A percentile compares a stretch with the other conserved stretches of the same genome.
phyloP scores from a whole-genome alignment of 2,888 invertebrate species.

The Isoperla grammatica region DNA sequence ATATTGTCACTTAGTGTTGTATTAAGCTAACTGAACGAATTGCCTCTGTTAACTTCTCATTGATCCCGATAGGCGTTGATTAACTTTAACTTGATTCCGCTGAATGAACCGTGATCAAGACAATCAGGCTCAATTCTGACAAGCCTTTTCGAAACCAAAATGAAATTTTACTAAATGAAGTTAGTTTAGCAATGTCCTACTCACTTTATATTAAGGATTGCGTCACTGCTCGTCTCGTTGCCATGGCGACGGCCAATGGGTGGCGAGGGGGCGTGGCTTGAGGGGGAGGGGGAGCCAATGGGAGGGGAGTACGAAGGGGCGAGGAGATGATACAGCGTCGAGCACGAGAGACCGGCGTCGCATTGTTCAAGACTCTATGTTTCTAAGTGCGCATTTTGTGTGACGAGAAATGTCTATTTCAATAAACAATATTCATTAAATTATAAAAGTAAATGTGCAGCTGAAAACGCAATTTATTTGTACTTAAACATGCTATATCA shows the following conservation, averaged over 20 bases:
- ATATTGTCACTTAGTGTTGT: neutral
- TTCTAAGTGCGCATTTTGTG: too few species aligned
- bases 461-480: too few species aligned
- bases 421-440: too few species aligned
- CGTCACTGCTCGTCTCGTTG: neutral
- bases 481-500: too few species aligned
- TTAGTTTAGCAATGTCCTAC: constrained; percentile 20
- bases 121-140: constrained; percentile 18
- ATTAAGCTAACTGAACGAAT: neutral
- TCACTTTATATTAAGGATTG: constrained; percentile 25
- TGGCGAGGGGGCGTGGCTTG: constrained; percentile 8
- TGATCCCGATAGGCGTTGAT: constrained; percentile 9
- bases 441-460: too few species aligned
- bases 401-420: too few species aligned
- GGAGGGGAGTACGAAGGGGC: neutral
- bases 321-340: too few species aligned
- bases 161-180: constrained; percentile 24
- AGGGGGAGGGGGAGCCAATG: neutral
- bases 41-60: constrained; percentile 3
- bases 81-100: neutral
- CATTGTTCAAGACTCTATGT: too few species aligned
- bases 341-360: too few species aligned
- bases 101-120: constrained; percentile 3
- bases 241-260: constrained; percentile 7
- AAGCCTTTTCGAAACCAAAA: constrained; percentile 11